Evolutionary conservation across 2,113 vertebrate species (phyloP).

Genomic region (Tricholaema leucomelas): DNA sequence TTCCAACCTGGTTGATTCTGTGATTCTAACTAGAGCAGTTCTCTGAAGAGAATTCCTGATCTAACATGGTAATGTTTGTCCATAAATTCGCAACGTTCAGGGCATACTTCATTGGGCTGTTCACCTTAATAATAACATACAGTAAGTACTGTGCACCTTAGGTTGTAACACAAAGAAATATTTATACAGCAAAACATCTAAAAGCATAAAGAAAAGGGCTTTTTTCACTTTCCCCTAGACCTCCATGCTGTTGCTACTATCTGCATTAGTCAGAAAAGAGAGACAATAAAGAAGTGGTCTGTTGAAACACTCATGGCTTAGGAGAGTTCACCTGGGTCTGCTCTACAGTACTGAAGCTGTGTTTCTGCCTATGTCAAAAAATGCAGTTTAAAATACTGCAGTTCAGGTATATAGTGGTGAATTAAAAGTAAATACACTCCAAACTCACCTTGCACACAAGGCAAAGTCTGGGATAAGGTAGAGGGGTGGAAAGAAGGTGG

Average conservation of each 20-base stretch:
- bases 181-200: not conserved
- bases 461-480: no score
- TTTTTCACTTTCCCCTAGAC: not conserved
- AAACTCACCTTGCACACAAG: no score
- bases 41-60: not conserved
- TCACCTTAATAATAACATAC: not conserved
- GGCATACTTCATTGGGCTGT: not conserved
- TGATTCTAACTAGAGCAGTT: not conserved
- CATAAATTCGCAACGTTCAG: not conserved
- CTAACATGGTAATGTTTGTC: not conserved
- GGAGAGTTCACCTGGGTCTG: not conserved
- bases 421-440: not conserved
- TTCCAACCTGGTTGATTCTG: no score
- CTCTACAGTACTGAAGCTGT: not conserved
- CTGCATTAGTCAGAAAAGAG: not conserved
- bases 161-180: not conserved
- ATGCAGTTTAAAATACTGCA: not conserved
- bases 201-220: not conserved
- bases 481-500: no score
- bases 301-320: not conserved
- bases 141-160: not conserved
- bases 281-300: not conserved
- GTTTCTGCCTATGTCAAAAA: not conserved
- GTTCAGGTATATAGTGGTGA: not conserved
- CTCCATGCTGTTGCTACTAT: not conserved